These are phyloP conservation scores for Dione vanillae DNA, from an alignment of 2,888 invertebrate species.

Conservation along the genomic window DNA sequence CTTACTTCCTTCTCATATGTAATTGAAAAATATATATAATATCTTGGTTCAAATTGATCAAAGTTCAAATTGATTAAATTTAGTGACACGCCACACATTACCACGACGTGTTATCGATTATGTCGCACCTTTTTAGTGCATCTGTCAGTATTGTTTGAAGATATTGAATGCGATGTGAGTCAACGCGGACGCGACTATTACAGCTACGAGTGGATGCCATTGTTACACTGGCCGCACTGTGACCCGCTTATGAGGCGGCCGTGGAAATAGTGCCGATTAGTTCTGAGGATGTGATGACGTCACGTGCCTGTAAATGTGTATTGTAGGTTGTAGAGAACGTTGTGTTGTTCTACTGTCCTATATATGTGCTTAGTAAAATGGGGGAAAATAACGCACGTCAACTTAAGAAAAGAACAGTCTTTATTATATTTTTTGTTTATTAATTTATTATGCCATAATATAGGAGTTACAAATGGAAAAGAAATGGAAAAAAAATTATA, in stretches of 20 bases:
- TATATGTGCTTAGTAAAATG: not conserved
- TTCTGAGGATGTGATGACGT: not conserved
- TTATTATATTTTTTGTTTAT: too few relatives aligned
- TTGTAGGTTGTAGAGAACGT: not conserved
- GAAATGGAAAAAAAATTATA: too few relatives aligned
- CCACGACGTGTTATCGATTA: slow-evolving; percentile 39
- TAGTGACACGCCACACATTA: not conserved
- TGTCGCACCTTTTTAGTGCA: slow-evolving; percentile 32
- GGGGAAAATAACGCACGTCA: not conserved
- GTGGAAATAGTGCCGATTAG: slow-evolving; percentile 16
- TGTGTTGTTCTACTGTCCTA: not conserved
- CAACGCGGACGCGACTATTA: slow-evolving; percentile 41
- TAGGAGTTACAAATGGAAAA: too few relatives aligned
- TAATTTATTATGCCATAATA: too few relatives aligned
- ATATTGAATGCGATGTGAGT: slow-evolving; percentile 37
- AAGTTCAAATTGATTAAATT: not conserved
- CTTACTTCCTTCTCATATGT: too few relatives aligned
- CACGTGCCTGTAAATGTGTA: not conserved
- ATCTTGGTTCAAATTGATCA: not conserved
- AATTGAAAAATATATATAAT: not conserved
- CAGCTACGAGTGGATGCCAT: slow-evolving; percentile 26
- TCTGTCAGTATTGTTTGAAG: slow-evolving; percentile 40
- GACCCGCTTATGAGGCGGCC: slow-evolving; percentile 20
- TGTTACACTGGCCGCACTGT: slow-evolving; percentile 29
- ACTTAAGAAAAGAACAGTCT: too few relatives aligned